Percentiles rank a stretch among this genome's conserved stretches.
Evolutionary conservation across 1,140 invertebrate species (phyloP).

Genomic region (Drepana arcuata): DNA sequence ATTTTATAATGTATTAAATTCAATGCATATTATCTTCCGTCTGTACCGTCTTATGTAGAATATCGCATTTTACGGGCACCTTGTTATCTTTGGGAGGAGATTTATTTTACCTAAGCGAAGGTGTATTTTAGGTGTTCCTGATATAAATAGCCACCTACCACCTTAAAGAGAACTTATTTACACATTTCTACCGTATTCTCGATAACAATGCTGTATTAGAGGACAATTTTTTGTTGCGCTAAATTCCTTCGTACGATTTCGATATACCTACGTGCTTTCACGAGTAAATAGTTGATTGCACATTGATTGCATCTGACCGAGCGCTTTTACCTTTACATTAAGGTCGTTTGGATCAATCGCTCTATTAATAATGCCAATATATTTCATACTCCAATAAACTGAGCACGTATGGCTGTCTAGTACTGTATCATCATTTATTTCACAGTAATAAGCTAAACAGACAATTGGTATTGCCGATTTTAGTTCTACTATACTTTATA

Average conservation of each 20-base stretch:
- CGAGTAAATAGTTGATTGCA: conserved; percentile 36
- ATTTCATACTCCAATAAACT: conserved; percentile 35
- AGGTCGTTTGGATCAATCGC: conserved; percentile 37
- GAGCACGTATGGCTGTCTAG: too few relatives aligned
- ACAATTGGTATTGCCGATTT: too few relatives aligned
- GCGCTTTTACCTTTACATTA: conserved; percentile 37
- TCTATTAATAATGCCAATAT: conserved; percentile 43
- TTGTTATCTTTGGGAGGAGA: conserved; percentile 68
- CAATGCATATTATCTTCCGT: conserved; percentile 3
- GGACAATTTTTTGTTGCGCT: too few relatives aligned
- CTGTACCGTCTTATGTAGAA: conserved; percentile 10
- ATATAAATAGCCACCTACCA: too few relatives aligned
- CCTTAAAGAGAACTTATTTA: too few relatives aligned
- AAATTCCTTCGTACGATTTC: too few relatives aligned
- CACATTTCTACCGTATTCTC: too few relatives aligned
- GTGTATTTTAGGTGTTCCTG: conserved; percentile 52
- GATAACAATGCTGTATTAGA: too few relatives aligned
- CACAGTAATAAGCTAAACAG: too few relatives aligned
- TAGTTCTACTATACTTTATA: too few relatives aligned
- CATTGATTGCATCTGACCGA: conserved; percentile 56
- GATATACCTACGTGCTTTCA: too few relatives aligned
- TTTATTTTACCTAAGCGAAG: conserved; percentile 63
- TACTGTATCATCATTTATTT: too few relatives aligned
- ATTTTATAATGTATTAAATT: conserved; percentile 7
- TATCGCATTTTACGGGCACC: conserved; percentile 29